Evolutionary conservation across 2,888 invertebrate genomes (phyloP), one percentile per base, ranked within the genome.

Genomic region (Alloscopus bannaensis): DNA sequence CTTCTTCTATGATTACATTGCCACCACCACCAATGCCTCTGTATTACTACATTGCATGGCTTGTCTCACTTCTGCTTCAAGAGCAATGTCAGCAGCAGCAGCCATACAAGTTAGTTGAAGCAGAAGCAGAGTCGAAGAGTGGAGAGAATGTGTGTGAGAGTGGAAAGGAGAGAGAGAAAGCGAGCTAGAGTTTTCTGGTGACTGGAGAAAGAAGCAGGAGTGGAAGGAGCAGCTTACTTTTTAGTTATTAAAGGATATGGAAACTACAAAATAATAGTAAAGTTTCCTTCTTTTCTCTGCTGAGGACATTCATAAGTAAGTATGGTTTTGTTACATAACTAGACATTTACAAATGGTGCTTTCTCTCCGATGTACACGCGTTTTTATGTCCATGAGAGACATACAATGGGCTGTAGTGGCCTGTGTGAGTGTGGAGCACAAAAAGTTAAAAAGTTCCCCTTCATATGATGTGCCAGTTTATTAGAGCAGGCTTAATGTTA

Each of bases 71-170:
- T 64, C 62, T 59, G 75, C 75, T 75, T 75, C 68, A 75, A 68
- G 50, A 75, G 60, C 75, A 75, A 60, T 60, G 75, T 75, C 75
- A 75, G 75, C 47, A 59, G 68, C 75, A 75, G 68, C 68, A 75
- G 75, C 59, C 68, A 68, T 60, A 66, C 59, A 75, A 75, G 68
- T 68, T 75, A 75, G 66, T 75, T 75, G 68, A 75, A 59, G 65
- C 75, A 66, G 75, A 75, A 75, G 24, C 36, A 71, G 57, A 55
- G 52, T 47, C 24, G n/a, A 59, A 31, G 28, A 24, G 36, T 11
- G 57, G n/a, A 68, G 29, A 45, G 45, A 36, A 16, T 36, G n/a
- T 47, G 18, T 24, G 26, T n/a, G 52, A 18, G 26, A 18, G 31
- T 57, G 28, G 13, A 36, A 8, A 36, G 8, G 6, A 36, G 36